A percentile compares a stretch with the other conserved stretches of the same genome.
phyloP scores from a whole-genome alignment of 1,140 invertebrate species.

The Eulimnadia texana region DNA sequence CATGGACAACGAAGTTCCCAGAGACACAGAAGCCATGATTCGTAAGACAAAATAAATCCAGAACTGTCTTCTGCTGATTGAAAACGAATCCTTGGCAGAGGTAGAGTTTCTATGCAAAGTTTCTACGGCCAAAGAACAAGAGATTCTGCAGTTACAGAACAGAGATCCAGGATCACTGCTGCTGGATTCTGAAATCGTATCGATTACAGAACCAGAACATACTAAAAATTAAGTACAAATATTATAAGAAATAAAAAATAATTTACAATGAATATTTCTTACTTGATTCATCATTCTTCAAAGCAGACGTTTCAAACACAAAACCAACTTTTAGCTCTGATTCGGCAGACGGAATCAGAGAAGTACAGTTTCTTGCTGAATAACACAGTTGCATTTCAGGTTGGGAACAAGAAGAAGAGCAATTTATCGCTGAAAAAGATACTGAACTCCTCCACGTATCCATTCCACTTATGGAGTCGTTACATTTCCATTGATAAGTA shows the following conservation, averaged over 20 bases:
- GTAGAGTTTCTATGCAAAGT: not conserved
- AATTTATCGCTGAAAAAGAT: conserved; percentile 40
- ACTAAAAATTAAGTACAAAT: too few species aligned
- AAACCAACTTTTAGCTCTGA: not conserved
- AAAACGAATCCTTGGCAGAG: not conserved
- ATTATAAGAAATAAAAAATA: too few species aligned
- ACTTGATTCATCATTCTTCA: not conserved
- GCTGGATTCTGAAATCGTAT: not conserved
- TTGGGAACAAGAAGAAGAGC: conserved; percentile 26
- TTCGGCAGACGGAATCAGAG: not conserved
- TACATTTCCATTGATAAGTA: not conserved
- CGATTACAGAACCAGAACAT: too few species aligned
- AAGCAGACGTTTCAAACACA: not conserved
- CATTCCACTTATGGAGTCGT: not conserved
- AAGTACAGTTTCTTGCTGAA: not conserved
- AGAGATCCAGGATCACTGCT: not conserved
- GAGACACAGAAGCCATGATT: conserved; percentile 56
- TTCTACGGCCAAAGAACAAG: not conserved
- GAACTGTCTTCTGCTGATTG: conserved; percentile 35
- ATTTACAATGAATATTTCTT: too few species aligned
- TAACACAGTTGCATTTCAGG: not conserved
- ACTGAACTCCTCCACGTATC: not conserved
- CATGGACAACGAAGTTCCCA: conserved; percentile 57
- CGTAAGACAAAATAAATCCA: conserved; percentile 61
- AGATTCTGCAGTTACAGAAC: not conserved